Percentiles rank a stretch among this genome's conserved stretches.
phyloP scores from a whole-genome alignment of 2,113 vertebrate genomes.

The Pristiophorus japonicus region DNA sequence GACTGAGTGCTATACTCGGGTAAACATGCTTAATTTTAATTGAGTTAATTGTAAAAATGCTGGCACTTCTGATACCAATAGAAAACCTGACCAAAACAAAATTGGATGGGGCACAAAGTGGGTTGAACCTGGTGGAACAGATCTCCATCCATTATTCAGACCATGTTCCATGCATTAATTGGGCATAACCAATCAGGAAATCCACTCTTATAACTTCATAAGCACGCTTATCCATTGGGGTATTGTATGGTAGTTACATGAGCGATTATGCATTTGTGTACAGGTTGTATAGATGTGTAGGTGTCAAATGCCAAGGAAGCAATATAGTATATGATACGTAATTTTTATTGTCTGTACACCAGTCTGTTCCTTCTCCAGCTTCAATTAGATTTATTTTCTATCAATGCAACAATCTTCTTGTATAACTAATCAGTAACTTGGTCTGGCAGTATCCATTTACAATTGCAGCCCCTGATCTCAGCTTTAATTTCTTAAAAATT shows the following conservation, averaged over 20 bases:
- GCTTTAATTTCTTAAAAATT: background rate
- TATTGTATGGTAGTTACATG: too few species aligned
- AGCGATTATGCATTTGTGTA: too few species aligned
- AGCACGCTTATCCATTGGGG: background rate
- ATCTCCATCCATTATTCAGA: background rate
- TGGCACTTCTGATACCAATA: background rate
- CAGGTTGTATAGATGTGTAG: background rate
- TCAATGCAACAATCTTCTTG: background rate
- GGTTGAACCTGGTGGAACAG: background rate
- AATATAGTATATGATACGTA: background rate
- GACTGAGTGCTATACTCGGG: background rate
- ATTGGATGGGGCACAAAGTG: background rate
- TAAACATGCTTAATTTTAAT: background rate
- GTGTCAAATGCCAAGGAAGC: background rate
- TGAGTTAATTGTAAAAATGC: background rate
- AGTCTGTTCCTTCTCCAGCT: background rate
- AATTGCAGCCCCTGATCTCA: background rate
- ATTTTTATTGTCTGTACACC: background rate
- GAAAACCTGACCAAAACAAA: background rate
- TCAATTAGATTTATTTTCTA: background rate
- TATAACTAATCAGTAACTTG: background rate
- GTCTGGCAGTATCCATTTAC: background rate
- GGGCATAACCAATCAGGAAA: background rate
- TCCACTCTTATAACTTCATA: background rate
- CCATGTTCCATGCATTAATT: background rate